These are phyloP conservation scores for Eospalax fontanierii DNA, from an alignment of 2,797 vertebrate genomes.

Conservation along the genomic window DNA sequence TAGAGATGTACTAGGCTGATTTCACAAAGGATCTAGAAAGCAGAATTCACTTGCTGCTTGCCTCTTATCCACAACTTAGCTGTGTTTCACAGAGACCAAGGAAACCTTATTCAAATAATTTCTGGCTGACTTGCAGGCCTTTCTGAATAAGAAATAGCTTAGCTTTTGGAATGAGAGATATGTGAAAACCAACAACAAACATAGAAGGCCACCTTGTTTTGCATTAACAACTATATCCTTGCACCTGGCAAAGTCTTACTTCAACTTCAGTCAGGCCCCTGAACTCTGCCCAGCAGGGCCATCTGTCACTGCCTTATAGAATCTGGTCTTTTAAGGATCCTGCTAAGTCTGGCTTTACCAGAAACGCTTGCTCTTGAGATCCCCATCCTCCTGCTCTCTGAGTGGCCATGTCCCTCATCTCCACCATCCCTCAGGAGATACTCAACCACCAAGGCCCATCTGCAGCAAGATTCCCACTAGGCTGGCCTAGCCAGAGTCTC, in stretches of 20 bases:
- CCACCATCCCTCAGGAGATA: not conserved
- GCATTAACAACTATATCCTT: not conserved
- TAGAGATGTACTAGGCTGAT: conserved; percentile 76
- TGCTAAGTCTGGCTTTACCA: not conserved
- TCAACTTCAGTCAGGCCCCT: not conserved
- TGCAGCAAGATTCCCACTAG: not conserved
- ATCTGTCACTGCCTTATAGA: not conserved
- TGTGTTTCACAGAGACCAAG: conserved; percentile 9
- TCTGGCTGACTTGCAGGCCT: not conserved
- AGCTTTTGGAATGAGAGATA: not conserved
- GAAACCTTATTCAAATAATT: not conserved
- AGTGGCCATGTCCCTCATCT: not conserved
- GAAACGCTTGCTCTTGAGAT: not conserved
- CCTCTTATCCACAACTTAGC: not conserved
- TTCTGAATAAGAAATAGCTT: not conserved
- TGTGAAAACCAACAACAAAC: not conserved
- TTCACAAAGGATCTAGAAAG: conserved; percentile 64
- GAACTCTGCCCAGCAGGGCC: not conserved
- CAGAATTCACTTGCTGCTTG: conserved; percentile 21
- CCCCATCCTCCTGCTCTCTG: not conserved
- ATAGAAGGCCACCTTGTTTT: not conserved
- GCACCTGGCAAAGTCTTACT: not conserved
- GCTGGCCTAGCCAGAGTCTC: not conserved
- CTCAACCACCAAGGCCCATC: not conserved
- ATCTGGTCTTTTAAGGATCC: not conserved